These are phyloP conservation scores for Sylvilagus floridanus DNA, from an alignment of 2,797 vertebrate species.

Conservation along the genomic window DNA sequence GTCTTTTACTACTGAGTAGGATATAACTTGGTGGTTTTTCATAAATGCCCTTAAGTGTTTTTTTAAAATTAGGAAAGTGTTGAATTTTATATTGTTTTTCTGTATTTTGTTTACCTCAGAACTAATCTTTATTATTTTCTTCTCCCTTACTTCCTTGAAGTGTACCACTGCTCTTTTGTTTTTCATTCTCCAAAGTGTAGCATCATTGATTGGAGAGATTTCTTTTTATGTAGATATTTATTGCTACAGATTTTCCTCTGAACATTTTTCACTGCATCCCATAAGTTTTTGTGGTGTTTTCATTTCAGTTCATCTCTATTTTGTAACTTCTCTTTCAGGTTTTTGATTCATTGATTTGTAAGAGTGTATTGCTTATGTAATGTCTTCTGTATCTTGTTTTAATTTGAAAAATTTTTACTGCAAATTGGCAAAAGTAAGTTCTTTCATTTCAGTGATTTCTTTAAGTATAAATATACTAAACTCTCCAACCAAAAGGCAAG, in stretches of 20 bases:
- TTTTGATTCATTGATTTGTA: neutral
- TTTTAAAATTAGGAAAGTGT: conserved; percentile 26
- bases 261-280: neutral
- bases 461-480: neutral
- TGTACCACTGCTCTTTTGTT: neutral
- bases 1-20: neutral
- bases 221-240: neutral
- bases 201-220: neutral
- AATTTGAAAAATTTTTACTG: neutral
- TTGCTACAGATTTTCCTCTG: neutral
- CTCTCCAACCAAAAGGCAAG: neutral
- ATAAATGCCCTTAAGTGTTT: neutral
- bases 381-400: neutral
- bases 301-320: neutral
- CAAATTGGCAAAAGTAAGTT: neutral
- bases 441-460: neutral
- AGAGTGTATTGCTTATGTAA: neutral
- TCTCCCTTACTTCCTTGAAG: neutral
- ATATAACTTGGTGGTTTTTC: neutral
- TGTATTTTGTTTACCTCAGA: neutral
- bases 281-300: neutral
- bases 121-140: neutral
- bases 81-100: neutral
- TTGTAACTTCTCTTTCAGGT: neutral
- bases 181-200: neutral